Percentiles rank a stretch among this genome's conserved stretches.
Conservation (phyloP, 2,113 vertebrate species). For the Actenoides hombroni region DNA sequence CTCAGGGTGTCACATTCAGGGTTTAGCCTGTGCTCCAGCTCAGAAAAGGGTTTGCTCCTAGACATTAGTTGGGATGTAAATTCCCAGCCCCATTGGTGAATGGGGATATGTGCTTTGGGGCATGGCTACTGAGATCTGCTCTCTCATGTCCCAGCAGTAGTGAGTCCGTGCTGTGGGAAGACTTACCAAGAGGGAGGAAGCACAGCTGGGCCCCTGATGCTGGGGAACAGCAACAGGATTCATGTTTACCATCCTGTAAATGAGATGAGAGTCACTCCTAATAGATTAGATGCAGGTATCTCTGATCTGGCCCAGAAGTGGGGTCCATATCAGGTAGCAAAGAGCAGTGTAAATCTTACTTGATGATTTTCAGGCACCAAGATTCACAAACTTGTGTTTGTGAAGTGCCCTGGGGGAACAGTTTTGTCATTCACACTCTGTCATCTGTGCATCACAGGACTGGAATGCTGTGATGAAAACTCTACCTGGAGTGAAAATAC, state of each 20-base stretch:
- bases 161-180: background rate
- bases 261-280: background rate
- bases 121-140: background rate
- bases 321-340: background rate
- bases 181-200: background rate
- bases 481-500: background rate
- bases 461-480: background rate
- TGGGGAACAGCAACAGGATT: background rate
- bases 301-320: background rate
- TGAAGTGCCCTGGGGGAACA: slow-evolving; percentile 46
- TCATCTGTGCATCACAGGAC: slow-evolving; percentile 51
- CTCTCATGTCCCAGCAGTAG: background rate
- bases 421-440: slow-evolving; percentile 67
- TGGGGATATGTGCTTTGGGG: background rate
- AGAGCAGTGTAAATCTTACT: background rate
- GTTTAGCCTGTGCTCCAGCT: background rate
- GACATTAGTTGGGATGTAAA: background rate
- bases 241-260: background rate
- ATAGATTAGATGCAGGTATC: background rate
- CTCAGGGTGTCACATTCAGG: background rate
- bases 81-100: background rate
- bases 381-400: slow-evolving; percentile 6
- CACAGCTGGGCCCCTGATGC: background rate
- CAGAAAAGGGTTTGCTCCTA: background rate
- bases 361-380: background rate